A percentile compares a stretch with the other conserved stretches of the same genome.
These are phyloP conservation scores for Rallus crepitans DNA, from an alignment of 2,797 vertebrate genomes.

Conservation along the genomic window DNA sequence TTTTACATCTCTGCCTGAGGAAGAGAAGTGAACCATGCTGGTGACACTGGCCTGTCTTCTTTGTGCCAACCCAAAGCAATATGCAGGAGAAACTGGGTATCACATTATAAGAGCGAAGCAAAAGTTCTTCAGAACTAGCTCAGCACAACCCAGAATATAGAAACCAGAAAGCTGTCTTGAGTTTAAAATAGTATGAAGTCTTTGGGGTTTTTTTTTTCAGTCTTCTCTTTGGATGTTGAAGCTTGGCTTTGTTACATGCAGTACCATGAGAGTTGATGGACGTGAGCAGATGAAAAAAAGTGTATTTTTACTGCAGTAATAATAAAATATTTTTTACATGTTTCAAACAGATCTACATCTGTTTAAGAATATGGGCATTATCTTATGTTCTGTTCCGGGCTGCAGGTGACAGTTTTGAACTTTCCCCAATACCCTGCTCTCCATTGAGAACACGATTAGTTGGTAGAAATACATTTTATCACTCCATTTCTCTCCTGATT, in stretches of 20 bases:
- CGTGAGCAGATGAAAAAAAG: not conserved
- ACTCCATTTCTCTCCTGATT: not conserved
- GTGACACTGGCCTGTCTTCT: not conserved
- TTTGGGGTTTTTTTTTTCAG: rapidly evolving
- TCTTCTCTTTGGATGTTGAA: not conserved
- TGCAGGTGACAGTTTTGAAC: not conserved
- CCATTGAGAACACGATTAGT: not conserved
- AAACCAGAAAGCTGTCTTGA: not conserved
- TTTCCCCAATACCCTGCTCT: not conserved
- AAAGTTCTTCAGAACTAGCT: not conserved
- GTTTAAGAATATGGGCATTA: not conserved
- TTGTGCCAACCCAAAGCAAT: not conserved
- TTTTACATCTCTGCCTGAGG: not conserved
- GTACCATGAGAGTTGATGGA: not conserved
- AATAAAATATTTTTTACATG: not conserved
- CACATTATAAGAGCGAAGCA: not conserved
- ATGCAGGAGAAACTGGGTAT: not conserved
- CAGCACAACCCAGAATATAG: not conserved
- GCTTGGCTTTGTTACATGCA: not conserved
- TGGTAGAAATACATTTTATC: not conserved
- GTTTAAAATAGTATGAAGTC: not conserved
- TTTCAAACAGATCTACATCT: not conserved
- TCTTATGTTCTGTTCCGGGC: not conserved
- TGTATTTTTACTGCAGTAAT: not conserved
- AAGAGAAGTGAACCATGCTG: not conserved